Percentiles rank a stretch among this genome's conserved stretches.
phyloP scores from a whole-genome alignment of 2,113 vertebrate genomes.

The Antigone vipio region DNA sequence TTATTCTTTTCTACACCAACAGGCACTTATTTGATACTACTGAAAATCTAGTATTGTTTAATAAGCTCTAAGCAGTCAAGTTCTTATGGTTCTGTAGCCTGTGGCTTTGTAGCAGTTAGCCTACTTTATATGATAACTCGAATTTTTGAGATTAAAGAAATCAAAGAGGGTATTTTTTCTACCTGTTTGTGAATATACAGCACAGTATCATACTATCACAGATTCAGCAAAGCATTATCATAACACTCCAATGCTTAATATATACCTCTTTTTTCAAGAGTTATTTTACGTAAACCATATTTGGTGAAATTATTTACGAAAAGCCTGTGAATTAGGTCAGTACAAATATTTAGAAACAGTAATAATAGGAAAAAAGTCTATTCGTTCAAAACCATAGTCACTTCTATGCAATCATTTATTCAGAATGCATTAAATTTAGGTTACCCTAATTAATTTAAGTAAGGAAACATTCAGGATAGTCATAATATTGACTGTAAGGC shows the following conservation, averaged over 20 bases:
- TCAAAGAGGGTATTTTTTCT: background rate
- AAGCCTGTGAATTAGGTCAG: background rate
- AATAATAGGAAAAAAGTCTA: background rate
- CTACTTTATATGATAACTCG: background rate
- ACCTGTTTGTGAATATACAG: background rate
- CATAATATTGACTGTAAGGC: background rate
- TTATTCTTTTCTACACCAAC: background rate
- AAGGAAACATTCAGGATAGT: background rate
- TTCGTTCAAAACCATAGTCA: background rate
- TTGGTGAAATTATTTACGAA: background rate
- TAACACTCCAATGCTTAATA: background rate
- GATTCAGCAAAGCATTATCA: background rate
- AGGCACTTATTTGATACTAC: background rate
- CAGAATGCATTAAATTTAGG: background rate
- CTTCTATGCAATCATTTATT: background rate
- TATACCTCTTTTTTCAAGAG: background rate
- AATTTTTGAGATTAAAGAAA: background rate
- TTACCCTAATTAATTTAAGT: background rate
- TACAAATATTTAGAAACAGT: background rate
- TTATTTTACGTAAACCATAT: background rate
- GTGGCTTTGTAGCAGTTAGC: background rate
- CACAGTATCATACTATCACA: background rate
- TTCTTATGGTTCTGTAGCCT: background rate
- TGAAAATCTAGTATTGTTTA: background rate
- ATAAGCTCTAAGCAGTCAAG: background rate